Evolutionary conservation across 1,140 invertebrate genomes (phyloP).

Genomic region (Euwallacea similis): DNA sequence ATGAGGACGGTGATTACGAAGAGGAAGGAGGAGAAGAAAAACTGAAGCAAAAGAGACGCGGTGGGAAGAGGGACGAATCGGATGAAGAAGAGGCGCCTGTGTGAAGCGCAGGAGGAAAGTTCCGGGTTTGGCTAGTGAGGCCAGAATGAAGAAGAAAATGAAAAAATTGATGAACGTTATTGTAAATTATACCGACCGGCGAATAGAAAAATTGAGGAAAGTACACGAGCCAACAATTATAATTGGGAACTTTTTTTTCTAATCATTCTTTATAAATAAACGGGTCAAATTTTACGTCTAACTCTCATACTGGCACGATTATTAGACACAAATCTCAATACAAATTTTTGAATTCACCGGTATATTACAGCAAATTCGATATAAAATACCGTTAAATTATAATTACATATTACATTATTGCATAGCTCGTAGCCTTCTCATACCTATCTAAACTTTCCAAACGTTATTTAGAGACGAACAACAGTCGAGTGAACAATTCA

Average conservation of each 20-base stretch:
- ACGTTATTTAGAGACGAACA: conserved; percentile 67
- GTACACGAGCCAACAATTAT: background rate
- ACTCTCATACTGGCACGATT: too few relatives aligned
- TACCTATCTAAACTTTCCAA: too few relatives aligned
- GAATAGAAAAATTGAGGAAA: background rate
- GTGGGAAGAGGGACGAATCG: conserved; percentile 61
- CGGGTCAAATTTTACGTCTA: too few relatives aligned
- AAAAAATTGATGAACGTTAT: conserved; percentile 80
- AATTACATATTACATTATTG: too few relatives aligned
- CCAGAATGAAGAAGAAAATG: conserved; percentile 73
- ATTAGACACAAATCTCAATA: too few relatives aligned
- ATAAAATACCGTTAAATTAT: too few relatives aligned
- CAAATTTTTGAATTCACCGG: too few relatives aligned
- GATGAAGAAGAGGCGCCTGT: conserved; percentile 61
- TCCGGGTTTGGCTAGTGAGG: conserved; percentile 55
- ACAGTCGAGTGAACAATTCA: conserved; percentile 89
- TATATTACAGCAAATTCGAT: too few relatives aligned
- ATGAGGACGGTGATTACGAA: conserved; percentile 73
- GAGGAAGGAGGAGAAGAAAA: conserved; percentile 74
- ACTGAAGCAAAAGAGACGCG: conserved; percentile 59
- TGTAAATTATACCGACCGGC: conserved; percentile 79
- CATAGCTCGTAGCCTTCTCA: too few relatives aligned
- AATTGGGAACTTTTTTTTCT: background rate
- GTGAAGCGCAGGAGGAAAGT: conserved; percentile 53
- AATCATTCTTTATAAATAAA: background rate